These are phyloP conservation scores for Netelia inedita DNA, from an alignment of 2,888 invertebrate species.

Conservation along the genomic window DNA sequence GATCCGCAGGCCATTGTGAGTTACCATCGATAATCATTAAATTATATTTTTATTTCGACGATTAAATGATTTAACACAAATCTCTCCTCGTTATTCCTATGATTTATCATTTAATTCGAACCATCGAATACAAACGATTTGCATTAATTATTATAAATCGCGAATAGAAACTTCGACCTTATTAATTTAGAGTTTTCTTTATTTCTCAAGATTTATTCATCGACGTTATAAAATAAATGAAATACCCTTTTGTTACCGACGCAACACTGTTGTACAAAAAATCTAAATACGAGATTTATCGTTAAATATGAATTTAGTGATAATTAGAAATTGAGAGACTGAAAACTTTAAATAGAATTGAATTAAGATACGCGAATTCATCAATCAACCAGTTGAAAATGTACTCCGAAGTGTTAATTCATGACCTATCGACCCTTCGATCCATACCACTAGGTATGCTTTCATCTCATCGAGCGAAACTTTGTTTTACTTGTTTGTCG, in stretches of 20 bases:
- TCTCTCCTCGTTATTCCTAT: constrained; percentile 30
- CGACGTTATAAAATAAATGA: too few relatives aligned
- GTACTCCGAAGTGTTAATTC: background rate
- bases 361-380: background rate
- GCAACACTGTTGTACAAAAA: too few relatives aligned
- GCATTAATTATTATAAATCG: too few relatives aligned
- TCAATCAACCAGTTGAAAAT: background rate
- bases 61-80: constrained; percentile 17
- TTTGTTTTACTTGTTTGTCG: constrained; percentile 8
- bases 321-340: background rate
- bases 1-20: constrained; percentile 84
- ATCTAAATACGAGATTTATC: too few relatives aligned
- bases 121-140: too few relatives aligned
- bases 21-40: constrained; percentile 58
- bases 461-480: background rate
- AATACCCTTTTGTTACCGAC: too few relatives aligned
- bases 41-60: constrained; percentile 17
- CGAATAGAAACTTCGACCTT: too few relatives aligned
- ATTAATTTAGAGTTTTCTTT: too few relatives aligned
- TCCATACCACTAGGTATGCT: background rate
- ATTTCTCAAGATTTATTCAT: too few relatives aligned
- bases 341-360: background rate
- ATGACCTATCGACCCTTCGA: background rate
- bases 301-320: background rate
- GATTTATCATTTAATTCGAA: constrained; percentile 44